phyloP scores from a whole-genome alignment of 1,140 invertebrate species.

The Teleogryllus occipitalis region DNA sequence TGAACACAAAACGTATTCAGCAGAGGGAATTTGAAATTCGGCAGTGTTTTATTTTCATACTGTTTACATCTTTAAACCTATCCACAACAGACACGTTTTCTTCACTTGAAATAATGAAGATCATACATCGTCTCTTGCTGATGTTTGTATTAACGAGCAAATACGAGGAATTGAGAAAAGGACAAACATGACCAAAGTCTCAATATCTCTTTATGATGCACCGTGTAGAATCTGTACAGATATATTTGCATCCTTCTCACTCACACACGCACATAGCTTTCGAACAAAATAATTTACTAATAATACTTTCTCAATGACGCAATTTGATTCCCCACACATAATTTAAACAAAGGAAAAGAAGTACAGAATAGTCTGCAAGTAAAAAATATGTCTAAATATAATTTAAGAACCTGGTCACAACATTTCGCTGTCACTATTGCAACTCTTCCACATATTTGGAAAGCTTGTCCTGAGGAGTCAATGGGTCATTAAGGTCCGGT shows the following conservation, averaged over 20 bases:
- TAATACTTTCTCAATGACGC: constrained; percentile 2
- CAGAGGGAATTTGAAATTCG: too few relatives aligned
- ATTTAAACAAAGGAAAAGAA: constrained; percentile 13
- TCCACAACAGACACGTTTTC: background rate
- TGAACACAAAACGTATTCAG: too few relatives aligned
- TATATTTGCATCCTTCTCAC: background rate
- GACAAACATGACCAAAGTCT: background rate
- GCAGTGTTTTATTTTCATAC: constrained; percentile 5
- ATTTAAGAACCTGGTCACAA: constrained; percentile 15
- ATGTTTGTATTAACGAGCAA: background rate
- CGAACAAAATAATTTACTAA: background rate
- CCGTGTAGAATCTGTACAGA: background rate
- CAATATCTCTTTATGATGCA: background rate
- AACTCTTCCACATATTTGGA: constrained; percentile 90
- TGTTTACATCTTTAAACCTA: constrained; percentile 5
- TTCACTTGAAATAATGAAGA: background rate
- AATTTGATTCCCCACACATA: constrained; percentile 13
- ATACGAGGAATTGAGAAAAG: constrained; percentile 1
- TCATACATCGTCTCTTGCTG: background rate
- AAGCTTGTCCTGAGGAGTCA: constrained; percentile 86
- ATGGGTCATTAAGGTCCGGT: constrained; percentile 42
- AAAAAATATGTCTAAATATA: constrained; percentile 10
- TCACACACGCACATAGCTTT: constrained; percentile 5
- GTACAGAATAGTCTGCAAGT: constrained; percentile 3
- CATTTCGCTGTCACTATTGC: constrained; percentile 40